Evolutionary conservation across 1,140 invertebrate genomes (phyloP).

Genomic region (Amyelois transitella): DNA sequence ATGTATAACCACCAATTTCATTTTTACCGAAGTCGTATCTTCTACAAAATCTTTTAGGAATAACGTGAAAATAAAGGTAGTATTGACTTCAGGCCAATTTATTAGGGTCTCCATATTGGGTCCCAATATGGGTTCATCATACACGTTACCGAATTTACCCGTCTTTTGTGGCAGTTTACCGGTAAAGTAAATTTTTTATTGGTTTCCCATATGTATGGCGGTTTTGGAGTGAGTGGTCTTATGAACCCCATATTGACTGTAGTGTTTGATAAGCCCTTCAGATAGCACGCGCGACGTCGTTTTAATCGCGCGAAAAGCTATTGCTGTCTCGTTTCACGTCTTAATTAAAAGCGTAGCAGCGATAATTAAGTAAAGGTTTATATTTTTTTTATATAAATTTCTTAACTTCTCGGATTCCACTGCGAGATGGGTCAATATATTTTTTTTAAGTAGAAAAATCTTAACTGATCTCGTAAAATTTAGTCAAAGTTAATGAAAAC

Average conservation of each 20-base stretch:
- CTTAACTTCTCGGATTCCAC: too few species aligned
- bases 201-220: slow-evolving; percentile 1
- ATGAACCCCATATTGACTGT: not conserved
- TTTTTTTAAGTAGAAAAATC: too few species aligned
- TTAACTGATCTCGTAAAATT: too few species aligned
- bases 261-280: not conserved
- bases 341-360: too few species aligned
- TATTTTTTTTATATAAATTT: too few species aligned
- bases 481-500: too few species aligned
- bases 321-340: too few species aligned
- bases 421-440: too few species aligned
- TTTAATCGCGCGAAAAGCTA: too few species aligned
- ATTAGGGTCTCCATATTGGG: slow-evolving; percentile 3
- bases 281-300: not conserved
- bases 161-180: not conserved
- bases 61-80: not conserved
- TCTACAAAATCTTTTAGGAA: not conserved
- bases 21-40: not conserved
- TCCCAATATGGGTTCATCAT: slow-evolving; percentile 5
- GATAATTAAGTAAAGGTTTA: too few species aligned
- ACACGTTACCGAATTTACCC: slow-evolving; percentile 2
- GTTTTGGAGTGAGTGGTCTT: not conserved
- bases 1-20: not conserved
- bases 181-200: slow-evolving; percentile 8
- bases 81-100: slow-evolving; percentile 10